phyloP scores from a whole-genome alignment of 2,888 invertebrate genomes.

The Ryuthela nishihirai region DNA sequence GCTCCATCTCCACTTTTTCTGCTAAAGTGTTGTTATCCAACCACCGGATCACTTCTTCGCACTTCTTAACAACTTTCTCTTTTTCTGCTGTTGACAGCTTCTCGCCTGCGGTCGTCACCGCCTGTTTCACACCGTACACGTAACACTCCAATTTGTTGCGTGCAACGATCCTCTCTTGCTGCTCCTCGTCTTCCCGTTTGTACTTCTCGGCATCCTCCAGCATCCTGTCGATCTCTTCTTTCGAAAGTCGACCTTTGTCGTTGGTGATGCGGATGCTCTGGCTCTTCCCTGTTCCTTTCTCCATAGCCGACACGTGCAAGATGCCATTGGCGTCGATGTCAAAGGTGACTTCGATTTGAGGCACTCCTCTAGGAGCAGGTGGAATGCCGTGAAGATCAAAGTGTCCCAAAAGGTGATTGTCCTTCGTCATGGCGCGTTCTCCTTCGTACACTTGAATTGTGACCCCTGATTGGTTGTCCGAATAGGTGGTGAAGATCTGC shows the following conservation, averaged over 20 bases:
- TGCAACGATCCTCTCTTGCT: slow-evolving; percentile 63
- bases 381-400: slow-evolving; percentile 64
- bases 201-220: slow-evolving; percentile 73
- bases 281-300: slow-evolving; percentile 71
- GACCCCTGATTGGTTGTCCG: slow-evolving; percentile 87
- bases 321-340: slow-evolving; percentile 89
- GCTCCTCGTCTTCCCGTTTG: slow-evolving; percentile 67
- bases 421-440: slow-evolving; percentile 81
- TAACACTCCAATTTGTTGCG: slow-evolving; percentile 70
- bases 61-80: slow-evolving; percentile 64
- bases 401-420: slow-evolving; percentile 68
- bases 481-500: slow-evolving; percentile 80
- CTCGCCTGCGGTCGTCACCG: slow-evolving; percentile 53
- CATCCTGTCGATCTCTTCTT: slow-evolving; percentile 82
- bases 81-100: slow-evolving; percentile 55
- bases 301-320: slow-evolving; percentile 54
- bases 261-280: slow-evolving; percentile 79
- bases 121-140: slow-evolving; percentile 65
- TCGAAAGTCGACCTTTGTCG: slow-evolving; percentile 76
- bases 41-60: slow-evolving; percentile 65
- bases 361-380: slow-evolving; percentile 75
- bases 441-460: slow-evolving; percentile 76
- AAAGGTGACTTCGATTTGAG: slow-evolving; percentile 70
- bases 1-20: slow-evolving; percentile 69
- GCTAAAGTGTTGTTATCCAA: slow-evolving; percentile 73